Evolutionary conservation across 2,888 invertebrate genomes (phyloP), one percentile per base, ranked within the genome.

Genomic region (Acanthosepion lycidas): DNA sequence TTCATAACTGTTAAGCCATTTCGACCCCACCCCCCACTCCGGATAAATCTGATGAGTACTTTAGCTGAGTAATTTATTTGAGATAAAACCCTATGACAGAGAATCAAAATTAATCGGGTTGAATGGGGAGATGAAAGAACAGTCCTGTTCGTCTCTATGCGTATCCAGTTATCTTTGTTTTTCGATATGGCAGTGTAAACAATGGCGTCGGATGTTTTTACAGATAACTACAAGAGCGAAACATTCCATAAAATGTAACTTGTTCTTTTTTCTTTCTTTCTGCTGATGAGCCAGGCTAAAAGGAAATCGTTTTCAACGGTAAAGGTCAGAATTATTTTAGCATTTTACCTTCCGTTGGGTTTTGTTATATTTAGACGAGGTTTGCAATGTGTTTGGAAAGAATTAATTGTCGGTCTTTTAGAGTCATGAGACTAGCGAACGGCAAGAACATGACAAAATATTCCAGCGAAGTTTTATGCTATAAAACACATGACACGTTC

Each of bases 281-380:
- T 12, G 8, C 6, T 8, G n/a, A 78, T n/a, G 28, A 28, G 8
- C 3, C 6, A 2, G 28, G n/a, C 78, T 3, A n/a, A n/a, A 78
- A 78, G n/a, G n/a, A 78, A 28, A 64, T 64, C 28, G 64, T 64
- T 64, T 64, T 64, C 28, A 28, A 64, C 28, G 28, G 28, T 64
- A 64, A 78, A 78, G 78, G n/a, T 78, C 78, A 78, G 15, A 78
- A 78, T 78, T 78, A 78, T 78, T 78, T 78, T 78, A n/a, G 78
- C 78, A 12, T 78, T 78, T 78, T 9, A n/a, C 78, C n/a, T 78
- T 78, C n/a, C 9, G 78, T 15, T 8, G 28, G 28, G 2, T 78
- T 78, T n/a, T 78, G 78, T 28, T n/a, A 78, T 78, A 78, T 78
- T 78, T 78, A 78, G 78, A 78, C n/a, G n/a, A n/a, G 23, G 28